phyloP scores from a whole-genome alignment of 2,888 invertebrate genomes.

The Tinea pellionella region DNA sequence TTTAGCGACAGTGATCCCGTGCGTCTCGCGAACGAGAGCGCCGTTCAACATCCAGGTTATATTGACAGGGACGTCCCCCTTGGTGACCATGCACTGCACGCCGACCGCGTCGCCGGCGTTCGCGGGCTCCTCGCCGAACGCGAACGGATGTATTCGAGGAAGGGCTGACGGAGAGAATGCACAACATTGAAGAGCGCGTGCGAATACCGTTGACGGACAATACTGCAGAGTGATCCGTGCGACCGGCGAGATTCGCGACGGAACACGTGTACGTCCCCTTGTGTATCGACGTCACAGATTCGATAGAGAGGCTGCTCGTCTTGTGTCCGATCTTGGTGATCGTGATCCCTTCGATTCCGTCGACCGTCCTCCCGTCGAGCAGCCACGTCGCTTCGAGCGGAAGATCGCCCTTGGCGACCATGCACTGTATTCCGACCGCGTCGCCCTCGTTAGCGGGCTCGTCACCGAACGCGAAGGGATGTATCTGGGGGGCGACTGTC shows the following conservation, averaged over 20 bases:
- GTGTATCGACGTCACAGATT: slow-evolving; percentile 79
- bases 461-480: slow-evolving; percentile 81
- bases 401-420: slow-evolving; percentile 82
- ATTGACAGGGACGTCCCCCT: slow-evolving; percentile 83
- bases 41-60: slow-evolving; percentile 82
- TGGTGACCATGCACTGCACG: slow-evolving; percentile 79
- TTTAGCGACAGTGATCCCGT: slow-evolving; percentile 69
- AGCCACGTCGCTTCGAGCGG: slow-evolving; percentile 83
- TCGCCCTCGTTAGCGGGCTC: slow-evolving; percentile 83
- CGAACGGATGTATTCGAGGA: slow-evolving; percentile 82
- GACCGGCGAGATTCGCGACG: slow-evolving; percentile 76
- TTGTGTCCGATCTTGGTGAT: slow-evolving; percentile 72
- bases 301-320: slow-evolving; percentile 78
- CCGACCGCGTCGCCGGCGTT: slow-evolving; percentile 83
- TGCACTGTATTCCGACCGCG: slow-evolving; percentile 78
- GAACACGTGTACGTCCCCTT: slow-evolving; percentile 81
- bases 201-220: slow-evolving; percentile 78
- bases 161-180: slow-evolving; percentile 65
- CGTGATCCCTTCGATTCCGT: slow-evolving; percentile 62
- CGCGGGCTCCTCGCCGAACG: slow-evolving; percentile 80
- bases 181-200: too few relatives aligned
- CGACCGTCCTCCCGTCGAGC: slow-evolving; percentile 73
- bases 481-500: slow-evolving; percentile 80
- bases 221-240: slow-evolving; percentile 72
- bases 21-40: slow-evolving; percentile 60